A percentile compares a stretch with the other conserved stretches of the same genome.
phyloP scores from a whole-genome alignment of 2,113 vertebrate genomes.

The Antennarius striatus region DNA sequence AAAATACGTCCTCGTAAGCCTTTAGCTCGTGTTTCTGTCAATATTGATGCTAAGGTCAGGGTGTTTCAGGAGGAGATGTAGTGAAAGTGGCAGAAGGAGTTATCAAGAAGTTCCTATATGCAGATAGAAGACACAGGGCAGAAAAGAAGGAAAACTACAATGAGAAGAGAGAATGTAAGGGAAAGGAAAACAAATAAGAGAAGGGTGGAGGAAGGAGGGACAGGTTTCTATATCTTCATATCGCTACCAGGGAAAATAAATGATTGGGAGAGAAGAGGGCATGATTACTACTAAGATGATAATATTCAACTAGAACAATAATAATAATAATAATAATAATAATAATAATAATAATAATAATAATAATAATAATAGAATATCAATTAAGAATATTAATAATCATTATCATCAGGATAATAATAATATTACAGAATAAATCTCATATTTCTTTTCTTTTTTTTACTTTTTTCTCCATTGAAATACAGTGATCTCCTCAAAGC shows the following conservation, averaged over 20 bases:
- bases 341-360: constrained; percentile 91
- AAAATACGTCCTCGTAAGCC: constrained; percentile 21
- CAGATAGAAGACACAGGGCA: constrained; percentile 35
- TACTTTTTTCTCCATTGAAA: constrained; percentile 90
- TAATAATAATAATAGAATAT: constrained; percentile 74
- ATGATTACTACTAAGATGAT: constrained; percentile 88
- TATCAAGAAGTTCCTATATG: constrained; percentile 32
- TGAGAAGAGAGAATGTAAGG: constrained; percentile 1
- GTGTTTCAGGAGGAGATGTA: constrained; percentile 76
- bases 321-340: constrained; percentile 74
- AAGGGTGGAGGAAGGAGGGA: constrained; percentile 31
- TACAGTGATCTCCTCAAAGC: constrained; percentile 78
- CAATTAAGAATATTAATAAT: constrained; percentile 78
- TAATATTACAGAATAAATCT: constrained; percentile 99
- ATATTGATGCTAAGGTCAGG: constrained; percentile 26
- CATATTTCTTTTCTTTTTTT: constrained; percentile 75
- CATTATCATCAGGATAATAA: constrained; percentile 84
- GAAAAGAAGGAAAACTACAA: constrained; percentile 28
- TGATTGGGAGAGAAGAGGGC: constrained; percentile 89
- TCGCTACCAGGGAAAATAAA: constrained; percentile 91
- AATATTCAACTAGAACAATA: constrained; percentile 74
- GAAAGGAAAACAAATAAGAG: constrained; percentile 8
- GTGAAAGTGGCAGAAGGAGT: constrained; percentile 74
- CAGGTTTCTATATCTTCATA: constrained; percentile 73
- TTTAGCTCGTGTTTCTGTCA: constrained; percentile 37